phyloP scores from a whole-genome alignment of 2,113 vertebrate species.

The Aegotheles bennettii region DNA sequence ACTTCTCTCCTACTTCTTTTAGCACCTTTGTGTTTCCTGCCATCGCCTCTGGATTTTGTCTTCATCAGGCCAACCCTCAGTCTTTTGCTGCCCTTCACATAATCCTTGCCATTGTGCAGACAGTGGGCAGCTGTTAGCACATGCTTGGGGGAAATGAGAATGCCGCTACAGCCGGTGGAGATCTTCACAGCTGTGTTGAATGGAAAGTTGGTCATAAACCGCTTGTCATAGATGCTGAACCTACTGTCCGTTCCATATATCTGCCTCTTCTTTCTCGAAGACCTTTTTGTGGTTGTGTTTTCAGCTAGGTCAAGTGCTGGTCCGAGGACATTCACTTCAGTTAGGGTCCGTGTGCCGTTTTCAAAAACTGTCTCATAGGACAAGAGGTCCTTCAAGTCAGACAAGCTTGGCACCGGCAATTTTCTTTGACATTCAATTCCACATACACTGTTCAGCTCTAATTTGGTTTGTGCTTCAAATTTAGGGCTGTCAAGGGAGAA shows the following conservation, averaged over 20 bases:
- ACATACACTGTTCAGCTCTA: slow-evolving; percentile 76
- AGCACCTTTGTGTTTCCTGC: slow-evolving; percentile 55
- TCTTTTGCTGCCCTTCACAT: slow-evolving; percentile 83
- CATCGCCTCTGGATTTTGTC: slow-evolving; percentile 74
- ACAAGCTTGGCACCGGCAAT: slow-evolving; percentile 76
- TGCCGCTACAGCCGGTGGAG: slow-evolving; percentile 92
- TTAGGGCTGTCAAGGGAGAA: slow-evolving; percentile 80
- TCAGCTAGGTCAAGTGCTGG: slow-evolving; percentile 22
- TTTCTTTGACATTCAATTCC: slow-evolving; percentile 89
- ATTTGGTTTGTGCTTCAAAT: slow-evolving; percentile 78
- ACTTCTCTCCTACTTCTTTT: slow-evolving; percentile 58
- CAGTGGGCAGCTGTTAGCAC: slow-evolving; percentile 95
- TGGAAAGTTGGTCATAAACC: slow-evolving; percentile 87
- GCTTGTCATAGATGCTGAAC: slow-evolving; percentile 90
- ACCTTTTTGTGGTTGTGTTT: not conserved
- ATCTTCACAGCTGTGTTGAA: slow-evolving; percentile 93
- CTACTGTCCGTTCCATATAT: slow-evolving; percentile 91
- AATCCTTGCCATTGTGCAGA: slow-evolving; percentile 88
- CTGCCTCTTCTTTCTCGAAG: slow-evolving; percentile 79
- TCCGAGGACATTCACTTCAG: slow-evolving; percentile 81
- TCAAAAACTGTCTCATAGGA: slow-evolving; percentile 93
- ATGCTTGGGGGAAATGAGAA: slow-evolving; percentile 89
- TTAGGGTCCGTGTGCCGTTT: slow-evolving; percentile 88
- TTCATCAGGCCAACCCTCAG: slow-evolving; percentile 89
- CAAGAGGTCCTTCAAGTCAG: slow-evolving; percentile 84